Evolutionary conservation across 2,113 vertebrate species (phyloP).

Genomic region (Oreochromis spilurus): DNA sequence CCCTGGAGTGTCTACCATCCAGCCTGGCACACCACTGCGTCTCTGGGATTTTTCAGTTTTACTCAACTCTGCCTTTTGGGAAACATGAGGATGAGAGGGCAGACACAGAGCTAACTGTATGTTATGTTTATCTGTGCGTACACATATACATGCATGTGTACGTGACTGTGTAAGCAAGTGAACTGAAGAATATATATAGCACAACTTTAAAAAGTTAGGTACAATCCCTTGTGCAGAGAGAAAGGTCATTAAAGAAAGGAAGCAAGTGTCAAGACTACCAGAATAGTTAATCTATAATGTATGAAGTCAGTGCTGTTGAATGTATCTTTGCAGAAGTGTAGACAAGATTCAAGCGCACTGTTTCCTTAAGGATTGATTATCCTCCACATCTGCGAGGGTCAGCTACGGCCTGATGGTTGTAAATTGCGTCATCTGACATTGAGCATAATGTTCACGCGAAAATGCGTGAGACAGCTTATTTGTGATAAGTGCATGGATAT

Average conservation of each 20-base stretch:
- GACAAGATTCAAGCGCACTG: not conserved
- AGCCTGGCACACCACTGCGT: not conserved
- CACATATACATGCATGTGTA: not conserved
- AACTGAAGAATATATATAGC: not conserved
- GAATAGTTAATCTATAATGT: not conserved
- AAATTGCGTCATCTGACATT: not conserved
- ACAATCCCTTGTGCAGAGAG: not conserved
- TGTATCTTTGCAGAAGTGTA: not conserved
- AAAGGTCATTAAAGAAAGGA: not conserved
- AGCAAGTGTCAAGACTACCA: not conserved
- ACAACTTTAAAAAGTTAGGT: not conserved
- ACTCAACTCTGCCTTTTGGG: slow-evolving; percentile 37
- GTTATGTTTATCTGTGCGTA: not conserved
- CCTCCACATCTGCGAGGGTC: not conserved
- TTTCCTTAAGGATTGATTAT: not conserved
- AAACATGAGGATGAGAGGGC: slow-evolving; percentile 4
- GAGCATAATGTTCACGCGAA: not conserved
- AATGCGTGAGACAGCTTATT: not conserved
- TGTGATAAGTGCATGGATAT: not conserved
- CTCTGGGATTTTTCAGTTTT: slow-evolving; percentile 57
- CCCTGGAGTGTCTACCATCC: not conserved
- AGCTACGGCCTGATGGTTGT: not conserved
- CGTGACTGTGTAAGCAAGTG: not conserved
- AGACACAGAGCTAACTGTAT: not conserved
- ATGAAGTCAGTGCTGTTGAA: not conserved